Conservation (phyloP, 1,140 invertebrate species). For the Trialeurodes vaporariorum region DNA sequence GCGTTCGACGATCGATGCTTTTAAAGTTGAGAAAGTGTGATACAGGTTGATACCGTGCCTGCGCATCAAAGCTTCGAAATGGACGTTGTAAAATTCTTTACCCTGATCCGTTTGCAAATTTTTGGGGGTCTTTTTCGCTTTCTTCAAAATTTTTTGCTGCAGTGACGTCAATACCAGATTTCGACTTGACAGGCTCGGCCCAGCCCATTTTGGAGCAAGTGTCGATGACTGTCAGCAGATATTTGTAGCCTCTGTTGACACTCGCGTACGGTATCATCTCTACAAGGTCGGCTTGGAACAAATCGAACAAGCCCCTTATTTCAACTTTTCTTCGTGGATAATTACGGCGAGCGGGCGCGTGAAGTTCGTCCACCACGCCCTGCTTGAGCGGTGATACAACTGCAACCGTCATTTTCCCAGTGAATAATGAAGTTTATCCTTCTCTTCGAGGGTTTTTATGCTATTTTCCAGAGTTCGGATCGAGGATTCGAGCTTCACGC, state of each 20-base stretch:
- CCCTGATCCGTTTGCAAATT: constrained; percentile 35
- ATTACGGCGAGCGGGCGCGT: too few relatives aligned
- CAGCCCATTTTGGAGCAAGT: constrained; percentile 37
- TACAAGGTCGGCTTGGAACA: constrained; percentile 21
- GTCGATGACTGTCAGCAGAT: constrained; percentile 37
- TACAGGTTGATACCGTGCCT: constrained; percentile 35
- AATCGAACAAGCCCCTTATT: constrained; percentile 17
- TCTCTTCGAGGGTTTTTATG: too few relatives aligned
- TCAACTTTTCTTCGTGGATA: constrained; percentile 13
- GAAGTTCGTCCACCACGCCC: too few relatives aligned
- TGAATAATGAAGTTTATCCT: too few relatives aligned
- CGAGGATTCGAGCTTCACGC: too few relatives aligned
- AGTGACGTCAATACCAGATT: constrained; percentile 31
- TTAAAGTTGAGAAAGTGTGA: constrained; percentile 34
- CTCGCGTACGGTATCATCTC: constrained; percentile 28
- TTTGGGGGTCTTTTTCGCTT: constrained; percentile 10
- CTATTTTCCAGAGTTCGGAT: too few relatives aligned
- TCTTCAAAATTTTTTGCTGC: constrained; percentile 26
- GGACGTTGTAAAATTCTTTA: constrained; percentile 34
- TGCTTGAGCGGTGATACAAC: too few relatives aligned
- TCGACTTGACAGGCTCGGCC: constrained; percentile 36
- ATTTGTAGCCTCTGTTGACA: constrained; percentile 34
- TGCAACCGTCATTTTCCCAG: too few relatives aligned
- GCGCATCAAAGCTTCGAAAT: constrained; percentile 29
- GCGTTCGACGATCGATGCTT: constrained; percentile 37